Evolutionary conservation across 2,797 vertebrate genomes (phyloP), one percentile per base, ranked within the genome.

Genomic region (Arnoldichthys spilopterus): DNA sequence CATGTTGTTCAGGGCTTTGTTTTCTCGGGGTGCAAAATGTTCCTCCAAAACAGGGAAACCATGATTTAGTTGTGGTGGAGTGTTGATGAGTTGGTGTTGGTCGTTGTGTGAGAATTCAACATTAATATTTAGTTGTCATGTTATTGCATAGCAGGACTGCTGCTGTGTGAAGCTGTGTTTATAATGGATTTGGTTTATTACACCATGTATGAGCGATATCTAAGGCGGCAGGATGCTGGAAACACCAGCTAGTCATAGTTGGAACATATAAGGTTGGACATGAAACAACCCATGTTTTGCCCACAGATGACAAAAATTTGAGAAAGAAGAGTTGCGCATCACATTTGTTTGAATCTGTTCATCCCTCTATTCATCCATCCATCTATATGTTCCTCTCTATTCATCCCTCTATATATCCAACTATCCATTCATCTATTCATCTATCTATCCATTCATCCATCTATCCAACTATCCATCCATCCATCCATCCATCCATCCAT

Each of bases 1-100:
- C 28, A 32, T 51, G 16, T 69, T 69, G 20, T 51, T 30, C 47
- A 51, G 45, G 45, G 45, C 24, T 51, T 51, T 69, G 24, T 67
- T 47, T 45, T 67, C 43, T 26, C 4, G 5, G 26, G 6, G 34
- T 8, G 11, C 24, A 34, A 43, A 11, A 15, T 12, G n/a, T 68
- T n/a, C 64, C 22, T 28, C 43, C 43, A 9, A 6, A 69, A 51
- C 15, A 53, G 26, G 16, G 67, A 28, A 69, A 51, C 26, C 5
- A 1, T 28, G 64, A 28, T 47, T 24, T 66, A 1, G 34, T 22
- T 22, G 6, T 28, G 2, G 22, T 64, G 40, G 32, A n/a, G 20
- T 37, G 7, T 2, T 1, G 20, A 20, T 40, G 28, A 62, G 34
- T 22, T 24, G 34, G 6, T 15, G 2, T n/a, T 22, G 51, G 51